phyloP scores from a whole-genome alignment of 1,140 invertebrate genomes.

The Andrena cerasifolii region DNA sequence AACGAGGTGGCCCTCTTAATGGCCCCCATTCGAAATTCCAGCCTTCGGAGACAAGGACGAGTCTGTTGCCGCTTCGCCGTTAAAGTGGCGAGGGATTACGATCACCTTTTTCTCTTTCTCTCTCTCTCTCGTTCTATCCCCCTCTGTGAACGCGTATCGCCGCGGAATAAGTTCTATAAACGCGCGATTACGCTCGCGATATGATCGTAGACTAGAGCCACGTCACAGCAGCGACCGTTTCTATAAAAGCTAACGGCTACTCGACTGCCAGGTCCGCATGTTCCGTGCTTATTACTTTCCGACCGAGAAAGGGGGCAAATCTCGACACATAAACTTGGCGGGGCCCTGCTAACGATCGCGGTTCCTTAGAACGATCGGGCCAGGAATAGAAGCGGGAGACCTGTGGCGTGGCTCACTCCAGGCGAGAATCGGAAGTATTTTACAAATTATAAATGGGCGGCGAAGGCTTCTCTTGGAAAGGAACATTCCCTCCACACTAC shows the following conservation, averaged over 20 bases:
- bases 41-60: neutral
- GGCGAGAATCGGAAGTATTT: too few species aligned
- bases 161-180: slow-evolving; percentile 20
- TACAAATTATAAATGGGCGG: too few species aligned
- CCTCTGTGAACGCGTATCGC: neutral
- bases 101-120: slow-evolving; percentile 2
- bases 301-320: slow-evolving; percentile 11
- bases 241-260: slow-evolving; percentile 56
- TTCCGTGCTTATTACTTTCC: slow-evolving; percentile 43
- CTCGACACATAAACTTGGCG: slow-evolving; percentile 45
- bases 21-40: slow-evolving; percentile 8
- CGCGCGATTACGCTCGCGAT: slow-evolving; percentile 15
- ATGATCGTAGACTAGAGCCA: slow-evolving; percentile 31
- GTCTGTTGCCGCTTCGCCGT: neutral
- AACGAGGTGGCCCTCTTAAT: neutral
- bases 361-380: slow-evolving; percentile 29
- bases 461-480: too few species aligned
- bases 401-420: too few species aligned
- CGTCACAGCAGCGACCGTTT: slow-evolving; percentile 9
- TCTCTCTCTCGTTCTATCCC: too few species aligned
- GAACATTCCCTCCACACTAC: too few species aligned
- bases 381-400: too few species aligned
- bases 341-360: slow-evolving; percentile 44
- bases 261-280: slow-evolving; percentile 25
- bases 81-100: neutral